Conservation (phyloP, 1,140 invertebrate genomes). For the Carposina sasakii region DNA sequence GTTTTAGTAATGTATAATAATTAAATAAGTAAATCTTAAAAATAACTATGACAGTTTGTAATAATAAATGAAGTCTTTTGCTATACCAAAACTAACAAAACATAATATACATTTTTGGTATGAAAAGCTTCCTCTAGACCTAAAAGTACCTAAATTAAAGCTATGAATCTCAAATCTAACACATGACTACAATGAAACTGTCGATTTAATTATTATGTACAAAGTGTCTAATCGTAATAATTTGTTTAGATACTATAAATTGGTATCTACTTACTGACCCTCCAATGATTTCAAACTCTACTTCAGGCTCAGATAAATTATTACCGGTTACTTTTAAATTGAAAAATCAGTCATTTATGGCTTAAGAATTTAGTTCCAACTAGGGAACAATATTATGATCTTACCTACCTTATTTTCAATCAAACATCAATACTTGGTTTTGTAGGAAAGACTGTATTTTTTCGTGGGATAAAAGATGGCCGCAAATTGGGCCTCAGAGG, state of each 20-base stretch:
- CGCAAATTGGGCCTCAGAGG: slow-evolving; percentile 52
- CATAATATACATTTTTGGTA: slow-evolving; percentile 68
- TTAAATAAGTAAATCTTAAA: slow-evolving; percentile 58
- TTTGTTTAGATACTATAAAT: no score
- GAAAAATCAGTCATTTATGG: no score
- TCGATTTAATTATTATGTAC: slow-evolving; percentile 24
- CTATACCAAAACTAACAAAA: slow-evolving; percentile 57
- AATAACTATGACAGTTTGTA: slow-evolving; percentile 60
- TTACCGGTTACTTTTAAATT: no score
- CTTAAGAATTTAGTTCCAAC: background rate
- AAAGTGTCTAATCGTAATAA: no score
- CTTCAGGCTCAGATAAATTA: no score
- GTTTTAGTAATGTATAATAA: slow-evolving; percentile 34
- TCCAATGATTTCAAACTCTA: no score
- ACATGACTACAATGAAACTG: slow-evolving; percentile 60
- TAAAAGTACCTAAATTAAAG: slow-evolving; percentile 59
- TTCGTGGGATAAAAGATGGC: slow-evolving; percentile 55
- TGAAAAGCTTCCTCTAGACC: slow-evolving; percentile 51
- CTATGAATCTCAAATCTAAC: slow-evolving; percentile 57
- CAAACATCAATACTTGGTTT: slow-evolving; percentile 44
- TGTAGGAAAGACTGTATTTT: slow-evolving; percentile 35
- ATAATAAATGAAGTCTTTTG: slow-evolving; percentile 46
- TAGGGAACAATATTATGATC: background rate
- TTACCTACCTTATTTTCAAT: slow-evolving; percentile 7
- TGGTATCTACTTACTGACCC: no score